Base-by-base conservation (phyloP, 2,797 vertebrate genomes). In the Florisuga fusca region DNA sequence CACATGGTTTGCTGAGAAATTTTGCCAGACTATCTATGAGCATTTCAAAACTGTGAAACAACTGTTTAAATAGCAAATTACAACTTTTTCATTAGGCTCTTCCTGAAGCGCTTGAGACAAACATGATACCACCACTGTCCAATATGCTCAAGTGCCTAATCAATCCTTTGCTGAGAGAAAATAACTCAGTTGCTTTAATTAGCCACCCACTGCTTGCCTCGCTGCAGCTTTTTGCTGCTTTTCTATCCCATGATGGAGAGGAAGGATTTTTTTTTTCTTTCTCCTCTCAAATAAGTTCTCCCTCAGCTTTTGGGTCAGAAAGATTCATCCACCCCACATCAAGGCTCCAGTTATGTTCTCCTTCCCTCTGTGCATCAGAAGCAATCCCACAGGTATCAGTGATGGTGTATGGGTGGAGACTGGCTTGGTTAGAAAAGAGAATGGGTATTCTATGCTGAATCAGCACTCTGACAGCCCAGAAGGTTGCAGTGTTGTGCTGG, bases 111-210 rank as follows among this genome's bases (percentile, higher is more conserved):
- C 85, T 93, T 79, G 87, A 96, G 95, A 96, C 93, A 93, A 96
- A 94, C 94, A 95, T 83, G 88, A 75, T 94, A 79, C 91, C 74
- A 87, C 3, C 63, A 96, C 93, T 94, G 88, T 85, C 94, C 93
- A 96, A 92, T 94, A 93, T 80, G 85, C 93, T 94, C 8, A 0
- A 97, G 90, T 91, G 94, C 80, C 94, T 96, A 96, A 97, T 97
- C 96, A 97, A 96, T 96, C 93, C 95, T 96, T 96, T 77, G 83
- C 95, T 93, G 93, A 94, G 93, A 96, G 96, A 96, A 97, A 97
- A 97, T 96, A 97, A 97, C 96, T 97, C 95, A 97, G 96, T 97
- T 96, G 95, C 94, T 97, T 97, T 97, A 97, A 97, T 96, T 97
- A 96, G 94, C 95, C 96, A 94, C 95, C 94, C 72, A 95, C 96